Percentiles rank a stretch among this genome's conserved stretches.
Conservation (phyloP, 2,113 vertebrate genomes). For the Elgaria multicarinata region DNA sequence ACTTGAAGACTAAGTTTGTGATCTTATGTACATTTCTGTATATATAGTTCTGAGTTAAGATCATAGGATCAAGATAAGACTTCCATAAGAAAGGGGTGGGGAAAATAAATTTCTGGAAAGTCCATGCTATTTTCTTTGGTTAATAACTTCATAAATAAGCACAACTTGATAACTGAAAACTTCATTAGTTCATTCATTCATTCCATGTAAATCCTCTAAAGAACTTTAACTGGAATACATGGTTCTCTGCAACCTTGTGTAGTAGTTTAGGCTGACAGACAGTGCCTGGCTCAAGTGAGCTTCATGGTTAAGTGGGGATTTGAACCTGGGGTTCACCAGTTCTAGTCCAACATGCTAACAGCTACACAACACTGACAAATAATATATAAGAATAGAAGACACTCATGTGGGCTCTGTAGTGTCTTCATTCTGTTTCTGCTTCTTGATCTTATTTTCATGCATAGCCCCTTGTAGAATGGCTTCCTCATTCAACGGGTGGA, state of each 20-base stretch:
- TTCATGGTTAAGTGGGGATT: neutral
- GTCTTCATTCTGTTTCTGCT: neutral
- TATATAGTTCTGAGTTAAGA: neutral
- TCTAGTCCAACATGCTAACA: neutral
- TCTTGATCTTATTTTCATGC: neutral
- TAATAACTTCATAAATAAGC: neutral
- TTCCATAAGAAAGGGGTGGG: neutral
- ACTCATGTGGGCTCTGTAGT: neutral
- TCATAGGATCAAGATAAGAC: neutral
- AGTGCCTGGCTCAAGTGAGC: neutral
- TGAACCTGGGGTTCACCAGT: neutral
- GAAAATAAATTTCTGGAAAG: neutral
- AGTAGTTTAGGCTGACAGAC: too few relatives aligned
- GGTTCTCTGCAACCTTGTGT: neutral
- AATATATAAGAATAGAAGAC: too few relatives aligned
- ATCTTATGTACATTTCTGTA: neutral
- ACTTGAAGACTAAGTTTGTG: neutral
- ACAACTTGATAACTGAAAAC: neutral
- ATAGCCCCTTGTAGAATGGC: neutral
- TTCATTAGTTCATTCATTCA: neutral
- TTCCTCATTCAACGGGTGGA: neutral
- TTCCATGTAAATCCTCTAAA: neutral
- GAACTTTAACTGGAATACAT: neutral
- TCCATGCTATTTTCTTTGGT: too few relatives aligned
- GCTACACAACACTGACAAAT: neutral